Evolutionary conservation across 2,797 vertebrate species (phyloP), one percentile per base, ranked within the genome.

Genomic region (Saguinus oedipus): DNA sequence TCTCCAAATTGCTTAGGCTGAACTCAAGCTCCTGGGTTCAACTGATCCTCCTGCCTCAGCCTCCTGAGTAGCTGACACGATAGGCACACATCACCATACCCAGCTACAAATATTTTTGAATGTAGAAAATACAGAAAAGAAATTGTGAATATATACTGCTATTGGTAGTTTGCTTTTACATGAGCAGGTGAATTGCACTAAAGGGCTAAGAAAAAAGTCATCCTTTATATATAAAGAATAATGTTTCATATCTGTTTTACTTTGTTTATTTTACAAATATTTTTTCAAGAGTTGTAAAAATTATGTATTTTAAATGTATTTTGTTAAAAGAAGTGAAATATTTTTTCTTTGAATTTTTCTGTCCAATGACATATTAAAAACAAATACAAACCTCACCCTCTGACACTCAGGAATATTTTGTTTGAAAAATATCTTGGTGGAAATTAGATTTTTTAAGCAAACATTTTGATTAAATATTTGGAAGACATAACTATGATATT

Each of bases 391-490:
- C 55, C 6, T 94, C 72, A n/a, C 5, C 1, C 27, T 94, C 20
- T 83, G 26, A 78, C 68, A 74, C 46, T 76, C 19, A 81, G 12
- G 3, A 4, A 36, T 57, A 36, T 48, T 94, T 97, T 94, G 4
- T 86, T 15, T 93, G 46, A 68, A 88, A 88, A 70, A 1, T 85
- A 4, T 91, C 5, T 15, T 46, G 2, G 7, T 68, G 17, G 82
- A 94, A 91, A 91, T 84, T 59, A 72, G 30, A 82, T 78, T 93
- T 90, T 79, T 50, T 33, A 90, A 82, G 72, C 33, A 94, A 90
- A 88, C 93, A 70, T 72, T 96, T 87, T 92, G 27, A 87, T 94
- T 93, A 90, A 93, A 68, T 87, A 90, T 85, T 82, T 95, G 11
- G 19, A 55, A 93, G 14, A 57, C 13, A 79, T 68, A 76, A 72